Percentiles rank a stretch among this genome's conserved stretches.
These are phyloP conservation scores for Artemisiospiza belli DNA, from an alignment of 2,113 vertebrate genomes.

Conservation along the genomic window DNA sequence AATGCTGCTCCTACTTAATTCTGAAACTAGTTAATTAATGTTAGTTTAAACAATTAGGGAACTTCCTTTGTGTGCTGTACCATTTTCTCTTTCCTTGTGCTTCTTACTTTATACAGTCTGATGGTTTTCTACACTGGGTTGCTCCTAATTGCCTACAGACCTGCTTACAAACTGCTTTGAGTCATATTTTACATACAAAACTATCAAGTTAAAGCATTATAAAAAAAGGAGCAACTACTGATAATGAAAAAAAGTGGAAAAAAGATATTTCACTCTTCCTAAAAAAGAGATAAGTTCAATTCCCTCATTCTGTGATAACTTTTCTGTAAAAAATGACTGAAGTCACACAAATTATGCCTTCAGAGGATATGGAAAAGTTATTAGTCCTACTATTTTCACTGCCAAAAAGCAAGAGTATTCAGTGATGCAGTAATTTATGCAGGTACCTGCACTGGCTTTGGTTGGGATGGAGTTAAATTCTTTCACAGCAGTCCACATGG, in stretches of 20 bases:
- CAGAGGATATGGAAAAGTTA: background rate
- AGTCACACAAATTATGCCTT: background rate
- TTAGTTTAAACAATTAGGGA: background rate
- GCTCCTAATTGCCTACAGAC: background rate
- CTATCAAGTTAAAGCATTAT: background rate
- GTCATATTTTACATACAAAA: background rate
- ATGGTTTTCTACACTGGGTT: background rate
- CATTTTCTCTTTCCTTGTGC: background rate
- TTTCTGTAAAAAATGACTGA: background rate
- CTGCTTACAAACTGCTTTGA: background rate
- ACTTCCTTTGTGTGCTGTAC: background rate
- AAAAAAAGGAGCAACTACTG: background rate
- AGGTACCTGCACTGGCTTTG: background rate
- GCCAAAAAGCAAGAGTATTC: background rate
- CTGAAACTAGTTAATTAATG: background rate
- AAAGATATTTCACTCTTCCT: background rate
- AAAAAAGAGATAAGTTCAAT: background rate
- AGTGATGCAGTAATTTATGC: background rate
- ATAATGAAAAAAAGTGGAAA: background rate
- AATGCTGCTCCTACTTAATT: background rate
- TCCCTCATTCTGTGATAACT: background rate
- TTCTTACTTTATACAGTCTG: background rate
- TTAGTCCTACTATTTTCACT: background rate
- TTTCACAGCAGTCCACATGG: background rate
- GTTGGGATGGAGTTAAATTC: background rate